Base-by-base conservation (phyloP, 2,888 invertebrate genomes). In the Platerodrilus igneus region DNA sequence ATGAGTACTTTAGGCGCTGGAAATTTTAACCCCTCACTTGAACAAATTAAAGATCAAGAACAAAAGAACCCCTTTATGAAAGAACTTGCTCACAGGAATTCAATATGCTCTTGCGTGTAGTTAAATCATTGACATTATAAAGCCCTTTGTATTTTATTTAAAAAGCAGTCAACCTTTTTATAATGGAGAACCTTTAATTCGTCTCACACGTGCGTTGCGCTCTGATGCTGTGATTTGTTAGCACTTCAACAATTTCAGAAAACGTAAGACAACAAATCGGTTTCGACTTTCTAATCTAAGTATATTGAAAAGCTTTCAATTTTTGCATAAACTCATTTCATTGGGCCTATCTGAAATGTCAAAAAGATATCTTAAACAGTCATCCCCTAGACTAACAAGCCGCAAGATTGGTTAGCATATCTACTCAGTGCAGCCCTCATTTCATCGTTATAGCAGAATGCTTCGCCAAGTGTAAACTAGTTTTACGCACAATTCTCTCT, bases 401-500 rank as follows among this genome's bases (percentile, higher is more conserved):
- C 34, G 38, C 34, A 43, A 43, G 38, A 43, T 43, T 43, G 43
- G 35, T 26, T 30, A 32, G 38, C 43, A 31, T 43, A 43, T 43
- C 43, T 43, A 38, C 22, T 20, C 35, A 20, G 25, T 43, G 43
- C 43, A 45, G 45, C 45, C 41, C 41, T 36, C 41, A 33, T 40
- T 33, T 26, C 25, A 27, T 23, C 26, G 33, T 41, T 45, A 45
- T 45, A 44, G 44, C 32, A 32, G 40, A 36, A 40, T 47, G 37
- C 42, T 39, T 46, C 37, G 21, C 50, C 50, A 50, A 50, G 53
- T 53, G 51, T 53, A 53, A 53, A 53, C 53, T 47, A 48, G 48
- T 53, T 51, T 53, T 52, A 51, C 53, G 51, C 51, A 53, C 53
- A 53, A 53, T 50, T 53, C 51, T 44, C 43, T 36, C 45, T n/a